Conservation (phyloP, 2,888 invertebrate species). For the Agriopis marginaria region DNA sequence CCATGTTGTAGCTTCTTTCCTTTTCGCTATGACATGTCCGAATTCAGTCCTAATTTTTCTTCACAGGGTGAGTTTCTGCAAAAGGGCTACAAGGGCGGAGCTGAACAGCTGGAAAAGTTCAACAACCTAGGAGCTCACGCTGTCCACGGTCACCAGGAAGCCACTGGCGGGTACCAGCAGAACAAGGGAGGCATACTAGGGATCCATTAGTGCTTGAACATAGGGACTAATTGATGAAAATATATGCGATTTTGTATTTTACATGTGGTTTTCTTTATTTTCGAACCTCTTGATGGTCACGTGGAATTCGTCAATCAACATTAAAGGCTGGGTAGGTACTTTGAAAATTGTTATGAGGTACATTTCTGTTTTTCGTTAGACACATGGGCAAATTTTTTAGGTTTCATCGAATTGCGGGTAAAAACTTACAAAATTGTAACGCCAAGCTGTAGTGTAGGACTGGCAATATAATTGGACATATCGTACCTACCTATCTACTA, state of each 20-base stretch:
- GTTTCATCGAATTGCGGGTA: no score
- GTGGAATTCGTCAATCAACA: not conserved
- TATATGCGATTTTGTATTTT: conserved; percentile 42
- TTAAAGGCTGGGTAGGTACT: not conserved
- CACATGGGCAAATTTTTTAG: no score
- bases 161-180: conserved; percentile 84
- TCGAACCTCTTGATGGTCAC: no score
- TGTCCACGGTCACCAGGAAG: conserved; percentile 87
- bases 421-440: no score
- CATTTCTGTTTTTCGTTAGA: no score
- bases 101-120: conserved; percentile 85
- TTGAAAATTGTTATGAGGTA: no score
- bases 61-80: conserved; percentile 86
- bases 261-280: conserved; percentile 17
- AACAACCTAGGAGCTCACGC: conserved; percentile 88
- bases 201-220: conserved; percentile 66
- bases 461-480: no score
- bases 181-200: conserved; percentile 84
- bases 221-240: conserved; percentile 23
- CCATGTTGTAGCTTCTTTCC: no score
- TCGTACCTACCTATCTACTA: no score
- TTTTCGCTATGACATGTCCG: no score
- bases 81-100: conserved; percentile 86
- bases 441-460: no score
- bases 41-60: not conserved